Evolutionary conservation across 2,113 vertebrate species (phyloP).

Genomic region (Mus pahari): DNA sequence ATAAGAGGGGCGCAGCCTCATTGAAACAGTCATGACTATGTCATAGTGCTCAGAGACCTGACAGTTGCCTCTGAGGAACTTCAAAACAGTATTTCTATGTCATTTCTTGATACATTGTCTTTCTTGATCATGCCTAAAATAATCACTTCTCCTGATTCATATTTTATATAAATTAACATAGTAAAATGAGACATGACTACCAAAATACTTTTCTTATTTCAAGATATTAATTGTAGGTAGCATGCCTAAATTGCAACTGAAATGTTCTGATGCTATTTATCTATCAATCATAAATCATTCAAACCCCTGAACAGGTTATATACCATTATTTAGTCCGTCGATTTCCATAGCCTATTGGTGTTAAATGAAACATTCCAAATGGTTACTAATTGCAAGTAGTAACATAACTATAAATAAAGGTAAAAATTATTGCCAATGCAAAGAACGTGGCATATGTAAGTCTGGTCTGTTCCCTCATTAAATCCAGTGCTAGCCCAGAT

Average conservation of each 20-base stretch:
- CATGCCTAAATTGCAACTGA: constrained; percentile 70
- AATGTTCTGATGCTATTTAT: constrained; percentile 67
- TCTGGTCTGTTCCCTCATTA: constrained; percentile 71
- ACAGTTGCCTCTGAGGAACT: constrained; percentile 4
- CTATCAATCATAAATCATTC: constrained; percentile 75
- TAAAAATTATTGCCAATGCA: constrained; percentile 79
- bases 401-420: constrained; percentile 79
- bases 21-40: neutral
- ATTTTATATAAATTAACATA: constrained; percentile 61
- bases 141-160: constrained; percentile 65
- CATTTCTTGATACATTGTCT: constrained; percentile 39
- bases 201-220: constrained; percentile 35
- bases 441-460: constrained; percentile 63
- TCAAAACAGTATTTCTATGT: constrained; percentile 39
- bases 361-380: constrained; percentile 65
- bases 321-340: constrained; percentile 72
- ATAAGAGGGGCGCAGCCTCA: neutral
- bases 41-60: neutral
- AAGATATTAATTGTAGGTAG: constrained; percentile 64
- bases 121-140: constrained; percentile 36
- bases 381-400: constrained; percentile 82
- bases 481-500: neutral
- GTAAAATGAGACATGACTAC: constrained; percentile 48
- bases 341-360: constrained; percentile 65
- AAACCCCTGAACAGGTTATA: constrained; percentile 65